Conservation (phyloP, 1,140 invertebrate genomes). For the Euwallacea similis region DNA sequence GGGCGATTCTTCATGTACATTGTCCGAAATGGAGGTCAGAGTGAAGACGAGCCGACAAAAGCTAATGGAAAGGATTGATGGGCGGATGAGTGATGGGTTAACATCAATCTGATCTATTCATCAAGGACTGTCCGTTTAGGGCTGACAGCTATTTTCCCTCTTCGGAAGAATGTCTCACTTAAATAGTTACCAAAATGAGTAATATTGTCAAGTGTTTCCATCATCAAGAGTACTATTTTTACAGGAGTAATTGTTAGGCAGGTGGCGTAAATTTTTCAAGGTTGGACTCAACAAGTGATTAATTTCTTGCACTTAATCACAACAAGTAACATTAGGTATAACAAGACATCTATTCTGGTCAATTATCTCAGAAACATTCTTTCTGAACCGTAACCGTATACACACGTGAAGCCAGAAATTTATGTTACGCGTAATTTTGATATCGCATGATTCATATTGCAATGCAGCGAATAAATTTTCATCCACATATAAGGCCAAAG, state of each 20-base stretch:
- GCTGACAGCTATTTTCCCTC: too few species aligned
- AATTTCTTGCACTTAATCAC: constrained; percentile 1
- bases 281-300: background rate
- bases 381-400: background rate
- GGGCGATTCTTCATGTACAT: too few species aligned
- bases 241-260: background rate
- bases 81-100: background rate
- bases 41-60: background rate
- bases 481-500: constrained; percentile 15
- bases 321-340: background rate
- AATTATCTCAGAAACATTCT: background rate
- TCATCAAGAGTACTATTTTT: background rate
- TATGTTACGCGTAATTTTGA: background rate
- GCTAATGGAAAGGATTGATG: background rate
- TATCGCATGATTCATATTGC: constrained; percentile 11
- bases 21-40: background rate
- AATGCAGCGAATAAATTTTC: constrained; percentile 18
- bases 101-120: too few species aligned
- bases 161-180: too few species aligned
- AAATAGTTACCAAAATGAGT: too few species aligned
- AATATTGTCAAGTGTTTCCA: too few species aligned
- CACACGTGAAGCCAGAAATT: background rate
- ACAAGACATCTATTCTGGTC: background rate
- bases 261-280: constrained; percentile 2
- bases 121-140: too few species aligned